Evolutionary conservation across 2,888 invertebrate species (phyloP).

Genomic region (Heliothis peltigera): DNA sequence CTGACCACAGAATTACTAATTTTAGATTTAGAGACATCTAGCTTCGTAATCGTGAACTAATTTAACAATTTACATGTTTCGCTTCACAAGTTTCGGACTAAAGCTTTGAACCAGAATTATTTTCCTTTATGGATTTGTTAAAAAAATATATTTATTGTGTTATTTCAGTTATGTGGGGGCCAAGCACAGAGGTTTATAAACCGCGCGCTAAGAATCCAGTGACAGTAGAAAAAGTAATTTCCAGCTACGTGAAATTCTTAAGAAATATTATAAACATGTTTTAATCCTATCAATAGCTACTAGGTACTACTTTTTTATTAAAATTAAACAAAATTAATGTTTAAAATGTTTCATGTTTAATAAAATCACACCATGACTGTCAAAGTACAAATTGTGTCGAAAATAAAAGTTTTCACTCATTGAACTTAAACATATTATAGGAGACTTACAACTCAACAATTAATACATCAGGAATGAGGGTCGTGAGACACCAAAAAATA

Average conservation of each 20-base stretch:
- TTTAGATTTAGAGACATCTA: constrained; percentile 24
- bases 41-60: constrained; percentile 18
- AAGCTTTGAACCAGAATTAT: no score
- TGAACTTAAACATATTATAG: neutral
- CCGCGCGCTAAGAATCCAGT: constrained; percentile 23
- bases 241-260: constrained; percentile 51
- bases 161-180: constrained; percentile 46
- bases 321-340: constrained; percentile 16
- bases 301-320: neutral
- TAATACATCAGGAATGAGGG: neutral
- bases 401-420: constrained; percentile 3
- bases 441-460: constrained; percentile 7
- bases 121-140: no score
- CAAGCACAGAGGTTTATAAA: constrained; percentile 15
- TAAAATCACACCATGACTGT: constrained; percentile 21
- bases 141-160: constrained; percentile 11
- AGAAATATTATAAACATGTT: constrained; percentile 36
- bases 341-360: constrained; percentile 32
- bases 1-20: neutral
- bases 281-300: neutral
- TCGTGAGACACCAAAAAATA: neutral
- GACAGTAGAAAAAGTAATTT: constrained; percentile 43
- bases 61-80: neutral
- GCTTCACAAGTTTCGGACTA: no score
- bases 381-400: constrained; percentile 15